phyloP scores from a whole-genome alignment of 1,140 invertebrate genomes.

The Halictus rubicundus region DNA sequence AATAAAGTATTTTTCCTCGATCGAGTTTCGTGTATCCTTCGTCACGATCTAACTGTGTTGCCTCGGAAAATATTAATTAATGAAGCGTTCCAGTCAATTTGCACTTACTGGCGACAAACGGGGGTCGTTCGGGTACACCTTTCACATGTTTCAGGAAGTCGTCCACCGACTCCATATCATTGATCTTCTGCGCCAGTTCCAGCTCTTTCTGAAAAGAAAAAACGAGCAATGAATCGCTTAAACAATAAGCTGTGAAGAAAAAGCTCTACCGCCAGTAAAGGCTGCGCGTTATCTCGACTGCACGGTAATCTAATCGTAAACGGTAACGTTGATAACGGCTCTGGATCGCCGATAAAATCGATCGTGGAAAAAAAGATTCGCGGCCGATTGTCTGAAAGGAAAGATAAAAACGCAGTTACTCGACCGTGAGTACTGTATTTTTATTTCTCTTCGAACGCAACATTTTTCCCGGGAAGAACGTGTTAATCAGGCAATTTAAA shows the following conservation, averaged over 20 bases:
- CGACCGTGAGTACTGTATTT: too few relatives aligned
- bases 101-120: background rate
- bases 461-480: background rate
- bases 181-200: conserved; percentile 46
- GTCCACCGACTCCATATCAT: conserved; percentile 38
- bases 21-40: background rate
- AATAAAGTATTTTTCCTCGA: conserved; percentile 80
- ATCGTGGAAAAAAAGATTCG: background rate
- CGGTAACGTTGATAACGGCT: background rate
- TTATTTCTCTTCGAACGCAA: too few relatives aligned
- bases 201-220: conserved; percentile 56
- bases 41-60: conserved; percentile 75
- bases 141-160: conserved; percentile 55
- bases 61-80: conserved; percentile 19
- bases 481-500: conserved; percentile 10
- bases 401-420: background rate
- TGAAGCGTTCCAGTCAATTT: too few relatives aligned
- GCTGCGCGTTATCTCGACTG: background rate
- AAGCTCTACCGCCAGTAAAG: too few relatives aligned
- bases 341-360: background rate
- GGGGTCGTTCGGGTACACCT: background rate
- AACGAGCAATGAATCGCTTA: background rate
- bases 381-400: background rate
- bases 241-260: too few relatives aligned
- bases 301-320: background rate